These are phyloP conservation scores for Hylaeus volcanicus DNA, from an alignment of 1,140 invertebrate genomes.

Conservation along the genomic window DNA sequence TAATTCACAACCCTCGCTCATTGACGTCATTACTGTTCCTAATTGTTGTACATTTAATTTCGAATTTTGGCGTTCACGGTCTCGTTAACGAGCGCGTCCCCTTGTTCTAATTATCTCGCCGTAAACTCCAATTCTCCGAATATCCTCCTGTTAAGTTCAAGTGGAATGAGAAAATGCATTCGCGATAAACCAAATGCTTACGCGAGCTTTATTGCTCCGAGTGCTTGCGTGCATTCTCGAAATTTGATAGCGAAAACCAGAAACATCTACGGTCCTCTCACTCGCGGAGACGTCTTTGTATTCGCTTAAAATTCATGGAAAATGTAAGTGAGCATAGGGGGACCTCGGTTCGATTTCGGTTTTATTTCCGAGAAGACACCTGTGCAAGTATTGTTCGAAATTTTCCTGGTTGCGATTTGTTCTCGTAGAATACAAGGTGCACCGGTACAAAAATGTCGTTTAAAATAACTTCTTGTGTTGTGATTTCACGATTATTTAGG, in stretches of 20 bases:
- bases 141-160: no score
- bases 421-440: no score
- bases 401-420: no score
- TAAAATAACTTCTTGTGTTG: no score
- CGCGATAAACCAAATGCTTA: not conserved
- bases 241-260: not conserved
- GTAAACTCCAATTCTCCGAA: not conserved
- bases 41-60: conserved; percentile 6
- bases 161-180: not conserved
- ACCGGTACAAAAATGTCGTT: no score
- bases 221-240: not conserved
- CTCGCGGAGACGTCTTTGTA: not conserved
- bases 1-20: not conserved
- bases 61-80: not conserved
- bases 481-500: no score
- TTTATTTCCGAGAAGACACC: not conserved
- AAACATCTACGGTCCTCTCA: not conserved
- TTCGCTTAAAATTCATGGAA: conserved; percentile 35
- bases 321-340: not conserved
- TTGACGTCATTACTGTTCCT: conserved; percentile 10
- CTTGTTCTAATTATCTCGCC: not conserved
- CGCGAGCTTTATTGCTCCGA: no score
- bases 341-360: no score
- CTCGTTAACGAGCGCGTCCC: not conserved
- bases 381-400: not conserved